Percentiles rank a stretch among this genome's conserved stretches.
phyloP scores from a whole-genome alignment of 2,888 invertebrate species.

The Xestia xanthographa region DNA sequence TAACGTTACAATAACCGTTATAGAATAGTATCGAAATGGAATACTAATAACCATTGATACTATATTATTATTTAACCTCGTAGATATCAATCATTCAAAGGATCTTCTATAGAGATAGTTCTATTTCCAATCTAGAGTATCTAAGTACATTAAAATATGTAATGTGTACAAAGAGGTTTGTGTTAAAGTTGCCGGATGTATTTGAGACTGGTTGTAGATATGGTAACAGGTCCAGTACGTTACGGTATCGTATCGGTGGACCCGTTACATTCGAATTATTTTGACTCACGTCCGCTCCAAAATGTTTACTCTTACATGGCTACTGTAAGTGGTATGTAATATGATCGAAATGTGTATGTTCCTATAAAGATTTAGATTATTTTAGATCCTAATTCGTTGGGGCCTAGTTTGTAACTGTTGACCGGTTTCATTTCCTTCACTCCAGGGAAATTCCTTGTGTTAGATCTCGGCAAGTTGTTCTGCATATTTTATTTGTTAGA shows the following conservation, averaged over 20 bases:
- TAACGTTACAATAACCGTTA: constrained; percentile 65
- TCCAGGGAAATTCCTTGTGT: constrained; percentile 33
- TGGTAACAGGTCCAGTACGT: constrained; percentile 69
- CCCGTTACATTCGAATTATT: constrained; percentile 71
- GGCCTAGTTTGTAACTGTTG: constrained; percentile 15
- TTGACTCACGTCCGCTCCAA: constrained; percentile 45
- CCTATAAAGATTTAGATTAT: constrained; percentile 17
- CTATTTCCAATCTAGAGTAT: constrained; percentile 38
- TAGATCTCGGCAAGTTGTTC: constrained; percentile 14
- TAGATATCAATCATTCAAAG: constrained; percentile 39
- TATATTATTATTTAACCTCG: constrained; percentile 40
- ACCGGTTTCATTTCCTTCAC: constrained; percentile 45
- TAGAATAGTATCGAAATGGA: constrained; percentile 45
- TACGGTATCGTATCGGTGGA: constrained; percentile 70
- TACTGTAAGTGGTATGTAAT: constrained; percentile 31
- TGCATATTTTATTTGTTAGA: constrained; percentile 11
- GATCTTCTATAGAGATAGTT: constrained; percentile 19
- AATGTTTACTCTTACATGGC: constrained; percentile 42
- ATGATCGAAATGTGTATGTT: constrained; percentile 10
- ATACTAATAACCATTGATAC: constrained; percentile 52
- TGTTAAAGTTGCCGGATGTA: constrained; percentile 65
- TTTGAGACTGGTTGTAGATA: constrained; percentile 69
- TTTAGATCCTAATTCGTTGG: constrained; percentile 16
- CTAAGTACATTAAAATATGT: constrained; percentile 44
- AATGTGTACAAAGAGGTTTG: constrained; percentile 57